Conservation (phyloP, 2,888 invertebrate species). For the Ecdyonurus torrentis region DNA sequence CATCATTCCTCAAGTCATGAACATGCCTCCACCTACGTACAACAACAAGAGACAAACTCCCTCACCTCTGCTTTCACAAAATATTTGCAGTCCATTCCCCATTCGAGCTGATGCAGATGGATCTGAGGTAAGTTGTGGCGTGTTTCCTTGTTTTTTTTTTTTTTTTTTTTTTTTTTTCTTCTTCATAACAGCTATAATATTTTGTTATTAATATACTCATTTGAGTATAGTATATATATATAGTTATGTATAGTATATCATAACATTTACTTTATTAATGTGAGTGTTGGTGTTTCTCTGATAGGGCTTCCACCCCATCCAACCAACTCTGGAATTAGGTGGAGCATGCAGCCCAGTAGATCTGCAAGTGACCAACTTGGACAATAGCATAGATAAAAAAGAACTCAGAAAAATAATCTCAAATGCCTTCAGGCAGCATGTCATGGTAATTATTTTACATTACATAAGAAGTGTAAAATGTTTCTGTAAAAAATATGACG, state of each 20-base stretch:
- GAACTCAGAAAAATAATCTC: slow-evolving; percentile 46
- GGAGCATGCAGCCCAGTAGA: slow-evolving; percentile 30
- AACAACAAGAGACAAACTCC: not conserved
- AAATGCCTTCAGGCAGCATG: slow-evolving; percentile 44
- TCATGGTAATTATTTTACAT: slow-evolving; percentile 36
- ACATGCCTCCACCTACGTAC: not conserved
- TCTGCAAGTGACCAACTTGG: slow-evolving; percentile 49
- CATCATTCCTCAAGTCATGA: not conserved
- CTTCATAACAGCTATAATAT: too few relatives aligned
- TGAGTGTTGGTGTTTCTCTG: too few relatives aligned
- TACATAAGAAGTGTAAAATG: too few relatives aligned
- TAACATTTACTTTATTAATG: too few relatives aligned
- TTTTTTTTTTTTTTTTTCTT: too few relatives aligned
- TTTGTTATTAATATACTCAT: too few relatives aligned
- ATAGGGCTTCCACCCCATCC: slow-evolving; percentile 23
- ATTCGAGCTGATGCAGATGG: not conserved
- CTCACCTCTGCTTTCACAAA: not conserved
- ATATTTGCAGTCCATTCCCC: not conserved
- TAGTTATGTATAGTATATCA: too few relatives aligned
- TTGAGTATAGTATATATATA: too few relatives aligned
- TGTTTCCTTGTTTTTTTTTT: too few relatives aligned
- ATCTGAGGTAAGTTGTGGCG: not conserved
- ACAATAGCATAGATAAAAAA: slow-evolving; percentile 45
- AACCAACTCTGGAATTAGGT: slow-evolving; percentile 1
- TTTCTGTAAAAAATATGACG: too few relatives aligned